phyloP scores from a whole-genome alignment of 2,888 invertebrate species.

The Megastigmus dorsalis region DNA sequence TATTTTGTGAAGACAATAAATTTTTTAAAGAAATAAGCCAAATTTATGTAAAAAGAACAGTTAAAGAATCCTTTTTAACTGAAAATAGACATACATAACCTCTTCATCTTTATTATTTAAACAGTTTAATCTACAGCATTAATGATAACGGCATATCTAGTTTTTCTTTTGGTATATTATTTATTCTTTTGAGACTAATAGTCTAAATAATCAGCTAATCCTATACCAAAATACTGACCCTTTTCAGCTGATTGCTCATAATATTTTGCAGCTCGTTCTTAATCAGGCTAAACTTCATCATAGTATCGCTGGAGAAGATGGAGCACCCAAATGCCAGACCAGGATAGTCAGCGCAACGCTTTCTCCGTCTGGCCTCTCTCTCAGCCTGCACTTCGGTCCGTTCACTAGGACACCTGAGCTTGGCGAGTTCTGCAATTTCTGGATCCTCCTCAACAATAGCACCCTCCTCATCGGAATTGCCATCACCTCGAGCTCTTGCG shows the following conservation, averaged over 20 bases:
- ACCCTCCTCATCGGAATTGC: slow-evolving; percentile 70
- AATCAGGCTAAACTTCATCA: slow-evolving; percentile 98
- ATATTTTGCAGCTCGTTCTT: slow-evolving; percentile 98
- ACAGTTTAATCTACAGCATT: too few relatives aligned
- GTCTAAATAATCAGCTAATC: slow-evolving; percentile 27
- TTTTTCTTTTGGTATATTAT: too few relatives aligned
- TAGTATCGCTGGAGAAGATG: slow-evolving; percentile 95
- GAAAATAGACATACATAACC: background rate
- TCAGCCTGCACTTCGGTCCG: slow-evolving; percentile 92
- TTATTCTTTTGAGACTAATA: background rate
- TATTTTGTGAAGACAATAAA: background rate
- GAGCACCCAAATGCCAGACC: slow-evolving; percentile 93
- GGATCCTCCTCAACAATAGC: slow-evolving; percentile 81
- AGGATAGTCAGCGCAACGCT: slow-evolving; percentile 93
- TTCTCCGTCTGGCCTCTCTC: slow-evolving; percentile 84
- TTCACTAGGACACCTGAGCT: slow-evolving; percentile 91
- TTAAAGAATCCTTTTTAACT: too few relatives aligned
- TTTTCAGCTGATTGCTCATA: slow-evolving; percentile 95
- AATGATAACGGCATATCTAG: too few relatives aligned
- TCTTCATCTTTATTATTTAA: background rate
- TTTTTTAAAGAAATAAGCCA: background rate
- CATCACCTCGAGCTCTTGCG: slow-evolving; percentile 73
- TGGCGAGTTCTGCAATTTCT: slow-evolving; percentile 87
- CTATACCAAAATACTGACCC: slow-evolving; percentile 83
- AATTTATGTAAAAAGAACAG: too few relatives aligned